Evolutionary conservation across 1,140 invertebrate species (phyloP).

Genomic region (Calycopis cecrops): DNA sequence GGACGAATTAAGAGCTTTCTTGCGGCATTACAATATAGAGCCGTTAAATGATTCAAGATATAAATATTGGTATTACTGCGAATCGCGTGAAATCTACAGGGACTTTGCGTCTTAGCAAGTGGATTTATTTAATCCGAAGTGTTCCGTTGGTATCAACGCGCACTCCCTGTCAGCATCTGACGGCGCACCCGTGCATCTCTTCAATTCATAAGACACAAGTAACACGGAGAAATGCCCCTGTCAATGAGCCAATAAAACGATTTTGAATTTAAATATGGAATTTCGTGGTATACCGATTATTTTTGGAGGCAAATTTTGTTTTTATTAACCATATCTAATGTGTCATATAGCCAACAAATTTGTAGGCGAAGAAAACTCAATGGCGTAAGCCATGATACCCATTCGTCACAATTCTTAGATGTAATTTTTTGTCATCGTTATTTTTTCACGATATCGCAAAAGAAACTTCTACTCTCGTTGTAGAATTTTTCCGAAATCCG

Average conservation of each 20-base stretch:
- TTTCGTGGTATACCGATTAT: slow-evolving; percentile 1
- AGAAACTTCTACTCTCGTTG: no score
- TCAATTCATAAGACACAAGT: slow-evolving; percentile 24
- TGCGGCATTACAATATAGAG: no score
- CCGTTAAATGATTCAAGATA: slow-evolving; percentile 14
- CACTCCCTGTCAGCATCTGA: slow-evolving; percentile 41
- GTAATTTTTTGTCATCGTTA: no score
- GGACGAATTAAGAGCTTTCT: no score
- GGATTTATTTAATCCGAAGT: slow-evolving; percentile 63
- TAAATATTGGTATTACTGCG: slow-evolving; percentile 42
- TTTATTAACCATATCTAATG: not conserved
- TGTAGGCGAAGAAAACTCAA: no score
- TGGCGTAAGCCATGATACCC: no score
- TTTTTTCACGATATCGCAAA: no score
- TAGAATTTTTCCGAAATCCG: no score
- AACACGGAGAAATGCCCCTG: slow-evolving; percentile 16
- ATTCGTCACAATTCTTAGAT: no score
- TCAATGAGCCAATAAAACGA: slow-evolving; percentile 19
- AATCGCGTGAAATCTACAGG: slow-evolving; percentile 45
- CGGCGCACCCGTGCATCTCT: slow-evolving; percentile 42
- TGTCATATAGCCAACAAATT: no score
- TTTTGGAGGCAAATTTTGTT: not conserved
- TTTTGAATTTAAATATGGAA: slow-evolving; percentile 17
- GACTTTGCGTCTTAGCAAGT: slow-evolving; percentile 61
- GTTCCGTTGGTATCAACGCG: slow-evolving; percentile 22